Percentiles rank a stretch among this genome's conserved stretches.
These are phyloP conservation scores for Uria aalge DNA, from an alignment of 2,113 vertebrate genomes.

Conservation along the genomic window DNA sequence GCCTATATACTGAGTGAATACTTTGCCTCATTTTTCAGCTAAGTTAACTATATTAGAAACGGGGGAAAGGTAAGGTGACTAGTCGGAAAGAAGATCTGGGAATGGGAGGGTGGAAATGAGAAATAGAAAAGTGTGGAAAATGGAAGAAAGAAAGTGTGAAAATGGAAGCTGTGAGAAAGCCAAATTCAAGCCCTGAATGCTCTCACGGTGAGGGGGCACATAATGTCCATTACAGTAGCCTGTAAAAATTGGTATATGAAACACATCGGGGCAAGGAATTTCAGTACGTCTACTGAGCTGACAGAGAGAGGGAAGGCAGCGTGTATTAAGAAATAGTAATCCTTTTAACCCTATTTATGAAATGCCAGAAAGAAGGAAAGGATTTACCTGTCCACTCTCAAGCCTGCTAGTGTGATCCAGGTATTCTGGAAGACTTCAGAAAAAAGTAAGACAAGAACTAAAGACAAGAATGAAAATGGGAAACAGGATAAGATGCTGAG, in stretches of 20 bases:
- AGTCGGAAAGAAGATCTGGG: neutral
- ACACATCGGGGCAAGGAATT: neutral
- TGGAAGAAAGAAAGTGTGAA: neutral
- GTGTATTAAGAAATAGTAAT: neutral
- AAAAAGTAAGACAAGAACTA: neutral
- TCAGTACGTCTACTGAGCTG: neutral
- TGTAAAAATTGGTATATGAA: neutral
- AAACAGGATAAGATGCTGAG: neutral
- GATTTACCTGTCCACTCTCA: neutral
- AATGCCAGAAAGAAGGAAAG: neutral
- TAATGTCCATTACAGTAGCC: neutral
- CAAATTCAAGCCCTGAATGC: neutral
- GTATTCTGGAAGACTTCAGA: neutral
- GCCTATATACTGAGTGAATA: neutral
- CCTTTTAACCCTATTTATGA: neutral
- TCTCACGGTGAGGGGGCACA: neutral
- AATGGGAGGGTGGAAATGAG: neutral
- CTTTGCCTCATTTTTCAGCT: neutral
- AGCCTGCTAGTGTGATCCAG: neutral
- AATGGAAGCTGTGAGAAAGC: neutral
- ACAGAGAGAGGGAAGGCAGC: neutral
- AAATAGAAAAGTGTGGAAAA: neutral
- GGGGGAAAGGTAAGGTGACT: neutral
- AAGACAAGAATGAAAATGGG: neutral
- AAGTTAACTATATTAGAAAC: neutral